A percentile compares a stretch with the other conserved stretches of the same genome.
Conservation (phyloP, 2,888 invertebrate genomes). For the Eueremaeus valkanovi region DNA sequence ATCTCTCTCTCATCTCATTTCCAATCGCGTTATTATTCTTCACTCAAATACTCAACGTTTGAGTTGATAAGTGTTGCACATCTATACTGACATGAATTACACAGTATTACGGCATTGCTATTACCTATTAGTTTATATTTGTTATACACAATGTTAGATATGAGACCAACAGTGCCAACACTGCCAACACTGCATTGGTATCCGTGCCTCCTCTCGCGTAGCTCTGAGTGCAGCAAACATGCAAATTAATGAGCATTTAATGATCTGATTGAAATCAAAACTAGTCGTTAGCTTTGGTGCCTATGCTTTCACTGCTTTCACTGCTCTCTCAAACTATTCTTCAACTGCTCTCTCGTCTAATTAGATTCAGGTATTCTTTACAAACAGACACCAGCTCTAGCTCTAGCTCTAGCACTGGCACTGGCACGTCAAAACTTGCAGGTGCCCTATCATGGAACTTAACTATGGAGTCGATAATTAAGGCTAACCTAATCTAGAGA, state of each 20-base stretch:
- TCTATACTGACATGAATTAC: too few species aligned
- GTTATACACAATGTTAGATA: background rate
- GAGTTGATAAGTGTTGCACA: background rate
- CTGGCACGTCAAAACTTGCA: background rate
- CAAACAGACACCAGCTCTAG: background rate
- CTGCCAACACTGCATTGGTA: background rate
- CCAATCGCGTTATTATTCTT: background rate
- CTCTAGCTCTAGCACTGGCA: too few species aligned
- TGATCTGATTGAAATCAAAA: conserved; percentile 23
- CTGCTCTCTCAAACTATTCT: too few species aligned
- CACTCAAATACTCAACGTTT: background rate
- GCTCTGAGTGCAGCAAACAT: background rate
- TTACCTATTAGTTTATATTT: background rate
- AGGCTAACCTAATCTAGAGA: conserved; percentile 10
- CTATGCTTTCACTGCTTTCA: background rate
- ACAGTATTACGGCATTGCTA: too few species aligned
- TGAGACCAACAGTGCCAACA: background rate
- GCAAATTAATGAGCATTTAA: conserved; percentile 30
- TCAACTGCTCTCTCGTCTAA: conserved; percentile 14
- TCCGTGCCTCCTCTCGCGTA: background rate
- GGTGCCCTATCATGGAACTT: conserved; percentile 21
- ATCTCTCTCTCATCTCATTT: background rate
- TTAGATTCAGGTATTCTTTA: background rate
- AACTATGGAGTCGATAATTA: background rate
- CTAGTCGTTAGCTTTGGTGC: background rate